Percentiles rank a stretch among this genome's conserved stretches.
phyloP scores from a whole-genome alignment of 2,797 vertebrate genomes.

The Notoglanidium macrostoma region DNA sequence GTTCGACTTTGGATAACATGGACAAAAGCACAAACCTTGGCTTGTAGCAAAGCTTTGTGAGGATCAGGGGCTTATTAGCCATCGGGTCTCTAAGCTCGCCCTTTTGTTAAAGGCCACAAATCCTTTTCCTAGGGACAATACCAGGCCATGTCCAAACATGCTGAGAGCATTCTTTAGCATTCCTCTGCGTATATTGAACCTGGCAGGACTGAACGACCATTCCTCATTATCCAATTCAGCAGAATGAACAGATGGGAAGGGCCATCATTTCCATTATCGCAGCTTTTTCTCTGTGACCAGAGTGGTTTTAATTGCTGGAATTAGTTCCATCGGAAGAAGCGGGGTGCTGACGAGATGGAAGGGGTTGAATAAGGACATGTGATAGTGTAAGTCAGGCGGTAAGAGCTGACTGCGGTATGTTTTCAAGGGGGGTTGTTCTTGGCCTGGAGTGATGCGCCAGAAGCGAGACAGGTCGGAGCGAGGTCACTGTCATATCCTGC shows the following conservation, averaged over 20 bases:
- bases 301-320: slow-evolving; percentile 38
- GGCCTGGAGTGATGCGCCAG: slow-evolving; percentile 12
- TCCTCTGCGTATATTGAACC: slow-evolving; percentile 26
- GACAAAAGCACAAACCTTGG: slow-evolving; percentile 27
- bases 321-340: slow-evolving; percentile 37
- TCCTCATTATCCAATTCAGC: slow-evolving; percentile 36
- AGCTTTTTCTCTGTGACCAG: slow-evolving; percentile 35
- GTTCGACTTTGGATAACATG: slow-evolving; percentile 23
- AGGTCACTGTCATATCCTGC: slow-evolving; percentile 50
- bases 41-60: slow-evolving; percentile 34
- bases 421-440: slow-evolving; percentile 23
- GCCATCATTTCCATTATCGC: slow-evolving; percentile 47
- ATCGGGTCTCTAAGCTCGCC: slow-evolving; percentile 21
- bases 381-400: slow-evolving; percentile 12
- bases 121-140: slow-evolving; percentile 50
- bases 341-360: slow-evolving; percentile 25
- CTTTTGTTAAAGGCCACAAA: slow-evolving; percentile 47
- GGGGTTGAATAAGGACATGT: slow-evolving; percentile 27
- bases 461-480: slow-evolving; percentile 33
- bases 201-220: slow-evolving; percentile 6
- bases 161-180: slow-evolving; percentile 30
- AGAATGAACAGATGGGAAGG: slow-evolving; percentile 44
- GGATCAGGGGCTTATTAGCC: slow-evolving; percentile 35
- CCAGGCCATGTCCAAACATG: slow-evolving; percentile 35
- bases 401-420: neutral